These are phyloP conservation scores for Torymus tubicola DNA, from an alignment of 2,888 invertebrate species.

Conservation along the genomic window DNA sequence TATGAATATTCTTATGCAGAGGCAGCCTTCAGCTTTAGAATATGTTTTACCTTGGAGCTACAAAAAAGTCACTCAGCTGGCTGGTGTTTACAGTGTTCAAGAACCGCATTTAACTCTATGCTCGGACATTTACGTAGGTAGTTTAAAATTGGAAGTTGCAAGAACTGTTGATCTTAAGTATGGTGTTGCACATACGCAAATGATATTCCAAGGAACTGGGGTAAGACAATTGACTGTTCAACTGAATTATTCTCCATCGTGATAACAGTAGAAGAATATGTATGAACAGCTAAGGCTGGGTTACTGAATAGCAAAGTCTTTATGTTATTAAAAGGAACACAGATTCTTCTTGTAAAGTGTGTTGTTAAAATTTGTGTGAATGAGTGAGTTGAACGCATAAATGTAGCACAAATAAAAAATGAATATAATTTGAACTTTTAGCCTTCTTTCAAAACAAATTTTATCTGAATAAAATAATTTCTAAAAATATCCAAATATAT, in stretches of 20 bases:
- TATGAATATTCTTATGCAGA: no score
- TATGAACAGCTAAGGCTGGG: constrained; percentile 15
- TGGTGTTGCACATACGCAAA: constrained; percentile 93
- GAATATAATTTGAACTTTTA: constrained; percentile 31
- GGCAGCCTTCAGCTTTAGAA: no score
- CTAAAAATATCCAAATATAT: not conserved
- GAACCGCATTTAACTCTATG: constrained; percentile 99
- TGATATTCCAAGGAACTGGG: constrained; percentile 95
- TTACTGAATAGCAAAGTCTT: constrained; percentile 29
- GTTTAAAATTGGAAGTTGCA: constrained; percentile 96
- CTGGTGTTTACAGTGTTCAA: no score
- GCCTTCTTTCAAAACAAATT: constrained; percentile 35
- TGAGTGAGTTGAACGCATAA: constrained; percentile 17
- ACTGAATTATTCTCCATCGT: constrained; percentile 91
- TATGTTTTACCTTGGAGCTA: no score
- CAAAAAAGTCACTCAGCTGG: no score
- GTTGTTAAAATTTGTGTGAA: no score
- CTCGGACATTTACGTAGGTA: constrained; percentile 94
- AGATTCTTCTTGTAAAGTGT: constrained; percentile 29
- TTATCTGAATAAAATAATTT: not conserved
- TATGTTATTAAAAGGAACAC: constrained; percentile 33
- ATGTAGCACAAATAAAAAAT: constrained; percentile 25
- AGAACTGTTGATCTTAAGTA: constrained; percentile 94
- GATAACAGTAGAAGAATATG: constrained; percentile 70
- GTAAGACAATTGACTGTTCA: constrained; percentile 95